phyloP scores from a whole-genome alignment of 2,113 vertebrate species.

The Oceanodroma tethys region DNA sequence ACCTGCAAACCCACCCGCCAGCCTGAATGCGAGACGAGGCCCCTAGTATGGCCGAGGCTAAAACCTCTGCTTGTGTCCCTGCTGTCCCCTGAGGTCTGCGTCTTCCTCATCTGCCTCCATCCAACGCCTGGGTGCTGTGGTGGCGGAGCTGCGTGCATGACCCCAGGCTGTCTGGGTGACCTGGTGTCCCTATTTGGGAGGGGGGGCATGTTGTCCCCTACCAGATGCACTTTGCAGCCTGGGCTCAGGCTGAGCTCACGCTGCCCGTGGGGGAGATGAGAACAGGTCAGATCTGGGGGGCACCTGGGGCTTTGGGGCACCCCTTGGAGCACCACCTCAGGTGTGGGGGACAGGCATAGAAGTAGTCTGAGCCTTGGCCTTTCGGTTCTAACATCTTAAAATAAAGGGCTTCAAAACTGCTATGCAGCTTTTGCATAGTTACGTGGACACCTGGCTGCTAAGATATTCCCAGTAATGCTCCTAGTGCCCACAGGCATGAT shows the following conservation, averaged over 20 bases:
- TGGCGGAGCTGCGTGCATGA: background rate
- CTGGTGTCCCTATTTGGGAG: fast-evolving
- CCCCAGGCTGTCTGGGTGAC: background rate
- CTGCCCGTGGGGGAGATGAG: background rate
- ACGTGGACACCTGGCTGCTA: background rate
- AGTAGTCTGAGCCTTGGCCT: background rate
- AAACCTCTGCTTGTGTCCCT: background rate
- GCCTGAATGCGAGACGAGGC: fast-evolving
- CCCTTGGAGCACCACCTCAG: background rate
- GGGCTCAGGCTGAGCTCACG: background rate
- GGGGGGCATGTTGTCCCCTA: background rate
- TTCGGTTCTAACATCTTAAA: background rate
- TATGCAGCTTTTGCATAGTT: background rate
- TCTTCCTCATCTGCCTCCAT: background rate
- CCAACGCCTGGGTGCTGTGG: fast-evolving
- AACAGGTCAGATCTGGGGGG: background rate
- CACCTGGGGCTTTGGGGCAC: fast-evolving
- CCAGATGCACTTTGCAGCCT: background rate
- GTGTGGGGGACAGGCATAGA: background rate
- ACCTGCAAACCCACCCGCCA: background rate
- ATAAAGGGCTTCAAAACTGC: background rate
- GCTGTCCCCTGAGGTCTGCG: background rate
- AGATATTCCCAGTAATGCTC: background rate
- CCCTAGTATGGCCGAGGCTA: fast-evolving
- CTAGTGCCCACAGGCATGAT: background rate